phyloP scores from a whole-genome alignment of 2,113 vertebrate species.

The Laterallus jamaicensis region DNA sequence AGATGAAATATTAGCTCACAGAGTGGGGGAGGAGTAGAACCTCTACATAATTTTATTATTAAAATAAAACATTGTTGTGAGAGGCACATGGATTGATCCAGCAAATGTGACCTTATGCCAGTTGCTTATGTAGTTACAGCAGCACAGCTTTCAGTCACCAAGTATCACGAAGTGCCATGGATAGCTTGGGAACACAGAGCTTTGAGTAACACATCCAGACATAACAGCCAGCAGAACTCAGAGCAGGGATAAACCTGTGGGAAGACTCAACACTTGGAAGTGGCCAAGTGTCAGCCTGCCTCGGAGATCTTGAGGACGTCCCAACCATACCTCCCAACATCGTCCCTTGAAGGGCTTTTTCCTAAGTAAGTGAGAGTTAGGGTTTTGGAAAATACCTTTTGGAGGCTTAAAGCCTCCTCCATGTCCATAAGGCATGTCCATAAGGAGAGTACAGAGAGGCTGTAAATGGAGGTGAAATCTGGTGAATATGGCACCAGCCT shows the following conservation, averaged over 20 bases:
- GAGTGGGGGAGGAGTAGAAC: rapidly evolving
- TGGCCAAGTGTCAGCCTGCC: not conserved
- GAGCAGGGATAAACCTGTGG: not conserved
- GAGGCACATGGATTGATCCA: not conserved
- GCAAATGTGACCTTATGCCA: not conserved
- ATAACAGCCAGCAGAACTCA: not conserved
- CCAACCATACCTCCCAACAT: not conserved
- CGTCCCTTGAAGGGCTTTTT: not conserved
- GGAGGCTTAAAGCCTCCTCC: not conserved
- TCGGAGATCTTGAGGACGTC: not conserved
- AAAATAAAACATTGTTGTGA: not conserved
- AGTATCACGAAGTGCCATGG: not conserved
- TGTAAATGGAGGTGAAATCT: not conserved
- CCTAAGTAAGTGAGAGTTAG: not conserved
- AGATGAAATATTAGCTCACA: not conserved
- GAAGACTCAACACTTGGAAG: not conserved
- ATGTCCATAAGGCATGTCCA: not conserved
- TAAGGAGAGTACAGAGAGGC: not conserved
- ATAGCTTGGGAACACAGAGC: not conserved
- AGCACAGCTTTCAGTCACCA: not conserved
- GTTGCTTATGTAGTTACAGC: not conserved
- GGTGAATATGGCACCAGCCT: not conserved
- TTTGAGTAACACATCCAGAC: not conserved
- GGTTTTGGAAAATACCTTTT: not conserved
- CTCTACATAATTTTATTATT: not conserved